Evolutionary conservation across 2,888 invertebrate genomes (phyloP).

Genomic region (Limnephilus rhombicus): DNA sequence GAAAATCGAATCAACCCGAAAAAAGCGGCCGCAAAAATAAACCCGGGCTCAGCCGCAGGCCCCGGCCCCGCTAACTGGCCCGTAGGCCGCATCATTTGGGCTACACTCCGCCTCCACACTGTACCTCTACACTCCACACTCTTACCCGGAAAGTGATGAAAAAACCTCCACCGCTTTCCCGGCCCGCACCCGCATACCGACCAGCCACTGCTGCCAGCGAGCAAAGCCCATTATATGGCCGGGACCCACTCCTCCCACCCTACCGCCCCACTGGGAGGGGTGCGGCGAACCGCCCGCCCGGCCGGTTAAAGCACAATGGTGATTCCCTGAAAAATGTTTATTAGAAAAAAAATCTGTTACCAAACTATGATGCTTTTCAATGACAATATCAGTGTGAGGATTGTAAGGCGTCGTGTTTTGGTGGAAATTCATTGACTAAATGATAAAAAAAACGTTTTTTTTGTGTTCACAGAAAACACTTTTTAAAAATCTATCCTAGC

Average conservation of each 20-base stretch:
- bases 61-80: conserved; percentile 15
- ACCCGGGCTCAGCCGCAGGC: conserved; percentile 29
- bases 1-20: conserved; percentile 36
- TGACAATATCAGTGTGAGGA: background rate
- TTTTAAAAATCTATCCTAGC: too few relatives aligned
- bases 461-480: too few relatives aligned
- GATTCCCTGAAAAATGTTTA: background rate
- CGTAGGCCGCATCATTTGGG: conserved; percentile 49
- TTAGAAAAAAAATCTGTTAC: background rate
- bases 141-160: conserved; percentile 46
- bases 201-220: background rate
- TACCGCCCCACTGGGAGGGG: background rate
- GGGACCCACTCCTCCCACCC: background rate
- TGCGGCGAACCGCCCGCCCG: background rate
- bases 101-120: conserved; percentile 36
- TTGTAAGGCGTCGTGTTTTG: background rate
- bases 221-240: background rate
- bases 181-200: background rate
- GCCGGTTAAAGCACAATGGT: background rate
- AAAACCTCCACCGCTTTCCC: conserved; percentile 40
- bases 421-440: background rate
- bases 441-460: too few relatives aligned
- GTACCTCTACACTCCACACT: conserved; percentile 39
- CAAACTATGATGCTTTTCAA: background rate
- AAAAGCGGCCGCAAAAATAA: conserved; percentile 55